A percentile compares a stretch with the other conserved stretches of the same genome.
Evolutionary conservation across 1,140 invertebrate species (phyloP).

Genomic region (Oryctes rhinoceros): DNA sequence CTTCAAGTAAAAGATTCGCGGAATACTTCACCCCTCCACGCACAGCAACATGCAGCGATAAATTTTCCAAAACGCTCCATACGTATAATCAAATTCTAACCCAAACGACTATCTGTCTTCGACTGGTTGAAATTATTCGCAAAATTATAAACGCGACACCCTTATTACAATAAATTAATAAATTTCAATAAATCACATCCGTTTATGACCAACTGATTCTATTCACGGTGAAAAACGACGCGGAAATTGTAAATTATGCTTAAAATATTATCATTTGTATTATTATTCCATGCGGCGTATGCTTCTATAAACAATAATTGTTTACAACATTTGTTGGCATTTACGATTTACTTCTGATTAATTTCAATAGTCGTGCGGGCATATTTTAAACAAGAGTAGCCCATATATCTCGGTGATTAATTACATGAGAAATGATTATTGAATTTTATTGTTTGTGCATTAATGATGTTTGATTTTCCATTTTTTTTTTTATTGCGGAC

Average conservation of each 20-base stretch:
- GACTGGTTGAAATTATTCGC: not conserved
- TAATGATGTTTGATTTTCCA: not conserved
- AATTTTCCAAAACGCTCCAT: too few species aligned
- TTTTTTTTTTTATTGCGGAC: not conserved
- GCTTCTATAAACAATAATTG: conserved; percentile 20
- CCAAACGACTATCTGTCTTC: not conserved
- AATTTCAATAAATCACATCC: conserved; percentile 6
- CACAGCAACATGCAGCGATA: too few species aligned
- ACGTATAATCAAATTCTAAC: too few species aligned
- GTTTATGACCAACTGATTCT: not conserved
- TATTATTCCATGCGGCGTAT: conserved; percentile 17
- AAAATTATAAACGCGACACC: conserved; percentile 17
- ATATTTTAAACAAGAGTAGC: not conserved
- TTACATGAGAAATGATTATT: not conserved
- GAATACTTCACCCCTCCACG: too few species aligned
- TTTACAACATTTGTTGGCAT: conserved; percentile 17
- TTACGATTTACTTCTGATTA: conserved; percentile 34
- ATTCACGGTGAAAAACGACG: conserved; percentile 1
- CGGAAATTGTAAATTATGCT: conserved; percentile 20
- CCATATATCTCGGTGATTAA: not conserved
- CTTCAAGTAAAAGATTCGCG: too few species aligned
- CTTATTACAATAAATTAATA: conserved; percentile 13
- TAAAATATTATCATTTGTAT: conserved; percentile 17
- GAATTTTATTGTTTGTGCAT: not conserved
- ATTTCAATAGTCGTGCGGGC: not conserved